Conservation (phyloP, 2,888 invertebrate species). For the Caenorhabditis virilis region DNA sequence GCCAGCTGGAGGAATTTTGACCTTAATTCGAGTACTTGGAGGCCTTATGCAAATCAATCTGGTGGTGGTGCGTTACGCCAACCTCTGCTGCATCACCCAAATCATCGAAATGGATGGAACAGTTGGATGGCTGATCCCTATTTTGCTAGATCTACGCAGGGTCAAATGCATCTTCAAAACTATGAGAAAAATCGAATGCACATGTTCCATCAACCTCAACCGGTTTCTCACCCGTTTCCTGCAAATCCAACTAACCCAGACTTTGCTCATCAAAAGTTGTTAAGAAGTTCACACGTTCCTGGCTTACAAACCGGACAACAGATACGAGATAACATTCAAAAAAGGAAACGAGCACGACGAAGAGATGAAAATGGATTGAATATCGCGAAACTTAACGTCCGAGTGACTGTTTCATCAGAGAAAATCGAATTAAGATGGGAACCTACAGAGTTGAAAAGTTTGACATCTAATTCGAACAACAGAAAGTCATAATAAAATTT, state of each 20-base stretch:
- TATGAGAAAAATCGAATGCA: slow-evolving; percentile 28
- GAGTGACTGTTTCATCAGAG: slow-evolving; percentile 14
- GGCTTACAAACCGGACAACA: slow-evolving; percentile 24
- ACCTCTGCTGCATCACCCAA: not conserved
- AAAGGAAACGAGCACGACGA: slow-evolving; percentile 5
- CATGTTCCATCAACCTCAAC: slow-evolving; percentile 13
- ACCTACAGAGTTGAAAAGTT: slow-evolving; percentile 4
- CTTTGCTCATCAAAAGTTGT: slow-evolving; percentile 11
- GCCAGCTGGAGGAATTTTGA: not conserved
- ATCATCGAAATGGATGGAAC: slow-evolving; percentile 11
- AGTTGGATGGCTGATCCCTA: slow-evolving; percentile 11
- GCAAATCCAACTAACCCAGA: slow-evolving; percentile 2
- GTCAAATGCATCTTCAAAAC: slow-evolving; percentile 5
- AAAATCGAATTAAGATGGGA: slow-evolving; percentile 31
- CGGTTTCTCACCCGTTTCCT: not conserved
- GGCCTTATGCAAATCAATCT: slow-evolving; percentile 16
- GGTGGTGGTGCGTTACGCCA: slow-evolving; percentile 11
- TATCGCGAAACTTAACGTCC: slow-evolving; percentile 2
- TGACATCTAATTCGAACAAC: too few relatives aligned
- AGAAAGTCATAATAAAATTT: too few relatives aligned
- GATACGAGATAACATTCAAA: slow-evolving; percentile 13
- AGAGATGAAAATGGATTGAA: not conserved
- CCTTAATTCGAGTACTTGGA: slow-evolving; percentile 9
- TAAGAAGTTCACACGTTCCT: slow-evolving; percentile 26
- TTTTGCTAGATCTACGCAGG: slow-evolving; percentile 4